Conservation (phyloP, 2,113 vertebrate genomes). For the Heterotilapia buettikoferi region DNA sequence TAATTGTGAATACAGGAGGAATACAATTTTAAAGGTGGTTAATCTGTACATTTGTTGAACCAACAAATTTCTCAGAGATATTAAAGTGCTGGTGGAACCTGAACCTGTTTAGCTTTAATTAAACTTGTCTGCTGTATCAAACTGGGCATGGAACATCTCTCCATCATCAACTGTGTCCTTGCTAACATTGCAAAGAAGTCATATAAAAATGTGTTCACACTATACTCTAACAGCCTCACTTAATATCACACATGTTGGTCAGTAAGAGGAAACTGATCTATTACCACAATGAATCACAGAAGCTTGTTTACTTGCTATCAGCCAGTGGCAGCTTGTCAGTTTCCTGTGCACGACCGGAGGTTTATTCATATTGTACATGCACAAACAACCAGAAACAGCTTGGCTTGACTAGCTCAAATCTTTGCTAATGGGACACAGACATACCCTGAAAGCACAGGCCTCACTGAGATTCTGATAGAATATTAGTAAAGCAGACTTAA, state of each 20-base stretch:
- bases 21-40: not conserved
- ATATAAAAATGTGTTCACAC: not conserved
- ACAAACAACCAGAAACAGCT: rapidly evolving
- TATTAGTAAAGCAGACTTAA: not conserved
- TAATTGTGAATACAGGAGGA: not conserved
- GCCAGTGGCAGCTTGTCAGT: not conserved
- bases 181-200: not conserved
- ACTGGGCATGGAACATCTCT: not conserved
- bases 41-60: not conserved
- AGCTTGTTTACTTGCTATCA: not conserved
- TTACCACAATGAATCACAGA: not conserved
- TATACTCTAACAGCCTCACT: not conserved
- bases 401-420: not conserved
- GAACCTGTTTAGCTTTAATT: not conserved
- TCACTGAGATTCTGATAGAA: not conserved
- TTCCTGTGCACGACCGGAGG: rapidly evolving
- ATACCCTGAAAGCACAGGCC: not conserved
- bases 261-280: not conserved
- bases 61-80: not conserved
- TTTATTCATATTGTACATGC: not conserved
- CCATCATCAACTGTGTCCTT: not conserved
- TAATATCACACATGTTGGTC: not conserved
- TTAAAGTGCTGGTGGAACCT: not conserved
- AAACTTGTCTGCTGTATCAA: not conserved
- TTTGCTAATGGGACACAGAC: not conserved